Conservation (phyloP, 2,797 vertebrate genomes). For the Myotis daubentonii region DNA sequence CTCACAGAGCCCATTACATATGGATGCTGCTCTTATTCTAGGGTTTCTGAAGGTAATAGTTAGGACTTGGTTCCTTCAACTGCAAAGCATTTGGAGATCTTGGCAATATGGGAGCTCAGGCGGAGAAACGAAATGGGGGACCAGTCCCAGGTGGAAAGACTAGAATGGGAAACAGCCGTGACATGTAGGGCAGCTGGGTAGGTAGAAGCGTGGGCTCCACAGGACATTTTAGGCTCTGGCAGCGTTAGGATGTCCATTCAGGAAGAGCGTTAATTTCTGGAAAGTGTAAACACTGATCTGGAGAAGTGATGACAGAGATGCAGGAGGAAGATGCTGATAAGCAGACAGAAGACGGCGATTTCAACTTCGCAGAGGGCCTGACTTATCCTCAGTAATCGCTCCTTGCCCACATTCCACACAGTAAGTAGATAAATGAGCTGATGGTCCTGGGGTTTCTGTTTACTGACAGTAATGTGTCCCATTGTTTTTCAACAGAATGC, state of each 20-base stretch:
- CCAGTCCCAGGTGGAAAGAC: not conserved
- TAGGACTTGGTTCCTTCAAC: not conserved
- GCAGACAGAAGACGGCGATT: not conserved
- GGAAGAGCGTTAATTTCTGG: not conserved
- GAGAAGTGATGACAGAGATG: not conserved
- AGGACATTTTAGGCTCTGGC: not conserved
- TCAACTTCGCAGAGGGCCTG: not conserved
- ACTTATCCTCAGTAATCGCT: not conserved
- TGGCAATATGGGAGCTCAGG: not conserved
- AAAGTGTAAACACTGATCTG: not conserved
- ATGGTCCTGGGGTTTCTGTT: not conserved
- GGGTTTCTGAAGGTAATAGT: not conserved
- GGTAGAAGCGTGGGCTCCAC: not conserved
- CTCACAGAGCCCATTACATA: not conserved
- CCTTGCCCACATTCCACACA: rapidly evolving
- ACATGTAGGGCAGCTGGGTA: not conserved
- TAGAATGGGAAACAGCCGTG: not conserved
- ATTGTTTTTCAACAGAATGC: conserved; percentile 89
- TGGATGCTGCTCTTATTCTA: not conserved
- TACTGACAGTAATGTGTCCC: not conserved
- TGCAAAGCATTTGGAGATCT: not conserved
- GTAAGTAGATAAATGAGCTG: not conserved
- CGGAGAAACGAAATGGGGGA: not conserved
- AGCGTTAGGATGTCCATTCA: not conserved
- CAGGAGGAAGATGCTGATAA: not conserved